Conservation (phyloP, 2,797 vertebrate genomes). For the Hemibagrus guttatus region DNA sequence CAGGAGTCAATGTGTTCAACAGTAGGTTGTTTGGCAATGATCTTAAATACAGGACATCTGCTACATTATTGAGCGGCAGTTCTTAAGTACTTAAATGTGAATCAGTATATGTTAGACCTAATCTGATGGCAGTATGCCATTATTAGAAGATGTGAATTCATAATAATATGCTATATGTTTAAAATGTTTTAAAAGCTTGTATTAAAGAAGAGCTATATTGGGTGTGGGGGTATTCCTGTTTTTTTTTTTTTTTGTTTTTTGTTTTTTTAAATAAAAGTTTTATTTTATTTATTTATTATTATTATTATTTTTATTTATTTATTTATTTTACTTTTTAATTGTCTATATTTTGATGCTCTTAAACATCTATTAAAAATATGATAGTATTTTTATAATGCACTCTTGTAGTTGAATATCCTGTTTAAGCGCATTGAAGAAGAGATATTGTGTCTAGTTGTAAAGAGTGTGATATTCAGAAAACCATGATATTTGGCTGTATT, state of each 20-base stretch:
- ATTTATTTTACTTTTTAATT: neutral
- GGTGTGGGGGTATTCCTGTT: neutral
- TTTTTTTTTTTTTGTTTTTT: neutral
- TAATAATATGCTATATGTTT: neutral
- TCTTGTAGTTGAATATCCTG: neutral
- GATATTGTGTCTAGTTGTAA: neutral
- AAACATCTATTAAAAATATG: neutral
- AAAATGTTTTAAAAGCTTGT: neutral
- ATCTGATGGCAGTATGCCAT: neutral
- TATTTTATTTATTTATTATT: too few species aligned
- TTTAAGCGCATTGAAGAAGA: neutral
- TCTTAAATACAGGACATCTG: neutral
- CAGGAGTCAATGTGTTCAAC: neutral
- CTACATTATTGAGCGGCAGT: neutral
- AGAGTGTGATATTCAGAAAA: neutral
- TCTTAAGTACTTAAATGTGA: neutral
- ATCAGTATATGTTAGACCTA: neutral
- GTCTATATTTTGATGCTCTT: neutral
- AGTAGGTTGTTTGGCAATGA: neutral
- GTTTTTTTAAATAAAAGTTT: too few species aligned
- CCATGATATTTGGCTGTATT: neutral
- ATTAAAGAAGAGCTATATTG: neutral
- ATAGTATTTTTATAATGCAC: neutral
- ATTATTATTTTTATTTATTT: too few species aligned
- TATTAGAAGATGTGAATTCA: neutral